Evolutionary conservation across 1,140 invertebrate genomes (phyloP).

Genomic region (Pentalonia nigronervosa): DNA sequence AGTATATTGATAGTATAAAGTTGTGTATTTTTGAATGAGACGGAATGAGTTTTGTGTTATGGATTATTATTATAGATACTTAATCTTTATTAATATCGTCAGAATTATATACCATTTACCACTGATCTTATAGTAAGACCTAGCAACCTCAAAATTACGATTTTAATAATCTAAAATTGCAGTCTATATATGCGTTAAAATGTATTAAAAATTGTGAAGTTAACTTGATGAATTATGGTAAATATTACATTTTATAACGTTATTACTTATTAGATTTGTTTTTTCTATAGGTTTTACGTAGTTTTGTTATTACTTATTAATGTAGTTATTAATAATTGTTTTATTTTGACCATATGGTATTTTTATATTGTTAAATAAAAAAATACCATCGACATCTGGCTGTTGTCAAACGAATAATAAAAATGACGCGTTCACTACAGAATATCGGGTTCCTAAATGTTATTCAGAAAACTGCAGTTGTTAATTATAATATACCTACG

Average conservation of each 20-base stretch:
- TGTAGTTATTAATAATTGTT: constrained; percentile 29
- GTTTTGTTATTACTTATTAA: not conserved
- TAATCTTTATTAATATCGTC: not conserved
- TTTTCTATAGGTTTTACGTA: not conserved
- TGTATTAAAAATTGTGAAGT: not conserved
- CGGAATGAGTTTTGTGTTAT: not conserved
- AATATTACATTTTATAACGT: not conserved
- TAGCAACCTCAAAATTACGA: not conserved
- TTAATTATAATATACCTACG: not conserved
- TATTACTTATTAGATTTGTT: not conserved
- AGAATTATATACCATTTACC: too few species aligned
- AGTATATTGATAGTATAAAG: too few species aligned
- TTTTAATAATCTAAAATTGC: too few species aligned
- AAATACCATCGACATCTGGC: constrained; percentile 24
- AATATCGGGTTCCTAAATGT: too few species aligned
- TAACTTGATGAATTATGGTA: too few species aligned
- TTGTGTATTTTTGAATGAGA: not conserved
- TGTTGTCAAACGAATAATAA: constrained; percentile 30
- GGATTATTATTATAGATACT: not conserved
- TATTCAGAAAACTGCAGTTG: not conserved
- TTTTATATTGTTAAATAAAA: constrained; percentile 9
- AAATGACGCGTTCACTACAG: not conserved
- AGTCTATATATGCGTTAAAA: not conserved
- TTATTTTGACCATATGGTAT: constrained; percentile 33
- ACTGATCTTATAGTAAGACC: too few species aligned